Conservation (phyloP, 2,888 invertebrate genomes). For the Theretra japonica region DNA sequence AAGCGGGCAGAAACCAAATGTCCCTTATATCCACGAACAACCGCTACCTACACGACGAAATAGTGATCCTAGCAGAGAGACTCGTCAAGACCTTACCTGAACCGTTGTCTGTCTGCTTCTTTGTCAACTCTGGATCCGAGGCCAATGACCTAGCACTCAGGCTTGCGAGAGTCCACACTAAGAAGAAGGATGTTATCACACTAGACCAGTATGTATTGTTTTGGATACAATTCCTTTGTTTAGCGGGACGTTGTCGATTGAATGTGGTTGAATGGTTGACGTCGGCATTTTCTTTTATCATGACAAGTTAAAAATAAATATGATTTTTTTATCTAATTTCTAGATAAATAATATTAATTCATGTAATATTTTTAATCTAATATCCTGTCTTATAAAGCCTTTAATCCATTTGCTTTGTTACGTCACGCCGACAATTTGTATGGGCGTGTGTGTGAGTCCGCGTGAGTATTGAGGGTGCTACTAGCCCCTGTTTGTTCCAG, state of each 20-base stretch:
- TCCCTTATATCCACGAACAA: conserved; percentile 96
- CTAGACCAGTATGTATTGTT: conserved; percentile 95
- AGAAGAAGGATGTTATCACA: conserved; percentile 94
- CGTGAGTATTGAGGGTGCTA: conserved; percentile 76
- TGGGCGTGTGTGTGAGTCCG: conserved; percentile 32
- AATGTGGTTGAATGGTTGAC: background rate
- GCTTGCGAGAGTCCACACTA: conserved; percentile 94
- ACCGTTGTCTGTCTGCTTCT: conserved; percentile 94
- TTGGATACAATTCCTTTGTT: conserved; percentile 24
- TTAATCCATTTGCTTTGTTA: background rate
- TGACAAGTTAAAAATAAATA: background rate
- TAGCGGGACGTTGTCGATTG: background rate
- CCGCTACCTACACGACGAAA: conserved; percentile 97
- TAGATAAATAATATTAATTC: too few species aligned
- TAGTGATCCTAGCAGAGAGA: conserved; percentile 95
- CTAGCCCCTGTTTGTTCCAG: conserved; percentile 89
- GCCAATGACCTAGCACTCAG: conserved; percentile 98
- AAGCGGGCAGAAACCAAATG: conserved; percentile 96
- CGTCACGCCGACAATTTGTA: background rate
- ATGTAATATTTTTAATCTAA: too few species aligned
- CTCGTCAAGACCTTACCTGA: conserved; percentile 93
- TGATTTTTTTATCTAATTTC: background rate
- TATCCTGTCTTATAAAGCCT: too few species aligned
- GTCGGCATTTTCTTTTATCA: background rate
- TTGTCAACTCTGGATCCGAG: conserved; percentile 99